Percentiles rank a stretch among this genome's conserved stretches.
Evolutionary conservation across 2,113 vertebrate species (phyloP).

Genomic region (Sceloporus tristichus): DNA sequence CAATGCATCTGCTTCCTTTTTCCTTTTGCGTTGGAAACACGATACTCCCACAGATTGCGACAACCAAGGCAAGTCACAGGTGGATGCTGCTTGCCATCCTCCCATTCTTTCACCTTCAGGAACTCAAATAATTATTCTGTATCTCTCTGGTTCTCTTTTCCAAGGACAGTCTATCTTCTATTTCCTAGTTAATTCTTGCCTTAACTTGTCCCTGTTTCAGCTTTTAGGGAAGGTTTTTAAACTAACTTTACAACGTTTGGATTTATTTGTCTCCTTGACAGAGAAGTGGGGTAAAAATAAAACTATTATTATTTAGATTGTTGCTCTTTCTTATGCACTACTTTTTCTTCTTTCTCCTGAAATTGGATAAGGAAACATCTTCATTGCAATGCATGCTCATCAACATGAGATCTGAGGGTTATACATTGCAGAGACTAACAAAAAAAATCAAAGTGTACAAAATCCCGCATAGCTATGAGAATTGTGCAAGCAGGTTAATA

Average conservation of each 20-base stretch:
- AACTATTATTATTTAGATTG: no score
- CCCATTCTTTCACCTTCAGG: neutral
- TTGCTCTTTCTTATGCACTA: neutral
- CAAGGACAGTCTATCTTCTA: neutral
- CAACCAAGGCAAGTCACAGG: neutral
- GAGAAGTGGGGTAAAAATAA: no score
- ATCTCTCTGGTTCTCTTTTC: neutral
- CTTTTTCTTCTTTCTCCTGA: neutral
- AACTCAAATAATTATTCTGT: slow-evolving; percentile 3
- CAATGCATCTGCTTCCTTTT: neutral
- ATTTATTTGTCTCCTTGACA: neutral
- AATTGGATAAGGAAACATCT: neutral
- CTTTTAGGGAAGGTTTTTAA: neutral
- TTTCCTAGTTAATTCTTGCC: neutral
- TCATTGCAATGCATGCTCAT: neutral
- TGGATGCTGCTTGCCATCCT: neutral
- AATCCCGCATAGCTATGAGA: no score
- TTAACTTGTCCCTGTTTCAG: neutral
- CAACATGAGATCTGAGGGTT: no score
- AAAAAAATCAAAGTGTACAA: no score
- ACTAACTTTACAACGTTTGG: neutral
- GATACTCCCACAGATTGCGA: neutral
- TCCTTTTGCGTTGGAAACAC: slow-evolving; percentile 10
- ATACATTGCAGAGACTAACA: no score
- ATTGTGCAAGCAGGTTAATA: no score